Evolutionary conservation across 1,140 invertebrate genomes (phyloP), one percentile per base, ranked within the genome.

Genomic region (Magallana angulata): DNA sequence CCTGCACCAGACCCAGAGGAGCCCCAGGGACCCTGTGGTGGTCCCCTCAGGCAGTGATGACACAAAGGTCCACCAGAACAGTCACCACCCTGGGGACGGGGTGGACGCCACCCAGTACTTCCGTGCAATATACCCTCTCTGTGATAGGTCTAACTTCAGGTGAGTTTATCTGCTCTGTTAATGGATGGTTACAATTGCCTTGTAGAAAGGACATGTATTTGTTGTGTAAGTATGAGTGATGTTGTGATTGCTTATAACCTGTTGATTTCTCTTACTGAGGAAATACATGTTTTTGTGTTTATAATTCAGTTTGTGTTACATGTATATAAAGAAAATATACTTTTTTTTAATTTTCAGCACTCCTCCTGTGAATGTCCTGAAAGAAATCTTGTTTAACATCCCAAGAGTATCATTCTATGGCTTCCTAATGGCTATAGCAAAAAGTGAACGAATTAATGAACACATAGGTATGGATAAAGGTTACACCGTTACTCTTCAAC

Each of bases 21-120:
- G 92, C 84, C 93, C 93, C 0, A 85, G 92, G 0, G 94, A 94
- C 60, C 92, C 93, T 7, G 94, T 94, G 14, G 93, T 94, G 58
- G 93, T 94, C 7, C 94, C 94, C 11, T 92, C 91, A 56, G 89
- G 89, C 7, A 91, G 89, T 30, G 90, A 91, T 58, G 91, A 92
- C 62, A 85, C 89, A 8, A 91, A 87, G 4, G 88, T 92, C 18
- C 91, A 91, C 71, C 90, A 91, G 59, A 93, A 87, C 82, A 91
- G 89, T 84, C 89, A 92, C 56, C 86, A 91, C 60, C 91, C 91
- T 48, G 84, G 88, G 11, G 94, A 94, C 81, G 93, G 93, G 5
- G 93, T 94, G 4, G 94, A 94, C 85, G 89, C 92, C 57, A 93
- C 92, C 90, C 93, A 93, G 76, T 94, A 94, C 85, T 94, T 93